Evolutionary conservation across 2,113 vertebrate genomes (phyloP).

Genomic region (Nannospalax galili): DNA sequence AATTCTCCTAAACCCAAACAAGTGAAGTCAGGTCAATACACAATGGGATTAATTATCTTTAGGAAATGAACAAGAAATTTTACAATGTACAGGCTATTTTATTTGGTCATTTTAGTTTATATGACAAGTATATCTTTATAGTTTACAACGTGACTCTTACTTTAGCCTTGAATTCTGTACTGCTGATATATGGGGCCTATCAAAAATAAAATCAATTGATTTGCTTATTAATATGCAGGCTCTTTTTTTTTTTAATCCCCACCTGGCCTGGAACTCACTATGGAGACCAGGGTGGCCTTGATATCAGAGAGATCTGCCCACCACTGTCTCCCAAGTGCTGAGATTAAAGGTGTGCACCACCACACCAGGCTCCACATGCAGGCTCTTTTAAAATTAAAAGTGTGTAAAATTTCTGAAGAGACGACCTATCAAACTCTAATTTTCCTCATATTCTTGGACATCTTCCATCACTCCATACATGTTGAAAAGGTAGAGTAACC

Average conservation of each 20-base stretch:
- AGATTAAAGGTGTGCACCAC: too few relatives aligned
- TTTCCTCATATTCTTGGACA: background rate
- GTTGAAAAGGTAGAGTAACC: background rate
- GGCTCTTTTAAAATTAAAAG: background rate
- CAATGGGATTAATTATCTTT: constrained; percentile 34
- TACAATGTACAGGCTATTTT: background rate
- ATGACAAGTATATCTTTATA: background rate
- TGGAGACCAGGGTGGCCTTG: too few relatives aligned
- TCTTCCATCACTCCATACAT: background rate
- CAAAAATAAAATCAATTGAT: background rate
- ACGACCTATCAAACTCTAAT: background rate
- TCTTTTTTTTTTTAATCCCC: too few relatives aligned
- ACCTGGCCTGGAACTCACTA: too few relatives aligned
- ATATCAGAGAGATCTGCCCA: too few relatives aligned
- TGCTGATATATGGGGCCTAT: background rate
- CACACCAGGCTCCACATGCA: too few relatives aligned
- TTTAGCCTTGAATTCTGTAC: background rate
- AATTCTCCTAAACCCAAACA: background rate
- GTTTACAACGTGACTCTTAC: background rate
- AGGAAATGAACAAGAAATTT: background rate
- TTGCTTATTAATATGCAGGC: background rate
- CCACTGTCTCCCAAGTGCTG: too few relatives aligned
- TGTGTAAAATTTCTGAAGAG: background rate
- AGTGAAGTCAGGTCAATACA: constrained; percentile 24
- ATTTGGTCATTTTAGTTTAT: background rate